Conservation (phyloP, 2,888 invertebrate genomes). For the Cantharis lateralis region DNA sequence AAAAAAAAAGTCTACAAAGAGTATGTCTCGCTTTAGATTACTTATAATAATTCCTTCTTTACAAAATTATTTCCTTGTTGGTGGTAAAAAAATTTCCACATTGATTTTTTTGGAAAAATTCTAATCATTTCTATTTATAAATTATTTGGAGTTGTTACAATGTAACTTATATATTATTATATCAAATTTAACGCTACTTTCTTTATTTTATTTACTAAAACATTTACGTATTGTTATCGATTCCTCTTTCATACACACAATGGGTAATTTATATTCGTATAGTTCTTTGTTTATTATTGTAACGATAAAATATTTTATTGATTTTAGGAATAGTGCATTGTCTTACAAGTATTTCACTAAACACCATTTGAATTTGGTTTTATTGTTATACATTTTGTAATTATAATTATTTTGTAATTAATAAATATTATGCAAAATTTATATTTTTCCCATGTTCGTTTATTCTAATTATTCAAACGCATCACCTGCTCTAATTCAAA, state of each 20-base stretch:
- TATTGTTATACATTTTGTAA: background rate
- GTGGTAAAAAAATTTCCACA: background rate
- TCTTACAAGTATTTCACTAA: background rate
- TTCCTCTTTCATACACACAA: background rate
- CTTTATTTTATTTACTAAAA: constrained; percentile 9
- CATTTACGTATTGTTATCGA: constrained; percentile 1
- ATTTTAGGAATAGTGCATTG: background rate
- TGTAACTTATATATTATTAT: background rate
- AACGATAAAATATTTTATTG: background rate
- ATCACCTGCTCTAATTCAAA: constrained; percentile 28
- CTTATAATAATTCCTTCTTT: background rate
- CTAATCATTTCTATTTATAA: background rate
- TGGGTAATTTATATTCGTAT: background rate
- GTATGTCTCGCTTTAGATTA: background rate
- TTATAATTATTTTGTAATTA: background rate
- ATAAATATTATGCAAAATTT: background rate
- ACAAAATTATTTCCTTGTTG: background rate
- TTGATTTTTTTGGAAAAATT: background rate
- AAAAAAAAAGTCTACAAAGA: background rate
- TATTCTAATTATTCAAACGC: constrained; percentile 6
- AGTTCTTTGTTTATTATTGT: background rate
- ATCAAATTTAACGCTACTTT: constrained; percentile 6
- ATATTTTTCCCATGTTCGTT: constrained; percentile 14
- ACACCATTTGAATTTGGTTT: background rate
- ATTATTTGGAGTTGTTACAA: background rate